Base-by-base conservation (phyloP, 2,797 vertebrate genomes). In the Myotis vivesi region DNA sequence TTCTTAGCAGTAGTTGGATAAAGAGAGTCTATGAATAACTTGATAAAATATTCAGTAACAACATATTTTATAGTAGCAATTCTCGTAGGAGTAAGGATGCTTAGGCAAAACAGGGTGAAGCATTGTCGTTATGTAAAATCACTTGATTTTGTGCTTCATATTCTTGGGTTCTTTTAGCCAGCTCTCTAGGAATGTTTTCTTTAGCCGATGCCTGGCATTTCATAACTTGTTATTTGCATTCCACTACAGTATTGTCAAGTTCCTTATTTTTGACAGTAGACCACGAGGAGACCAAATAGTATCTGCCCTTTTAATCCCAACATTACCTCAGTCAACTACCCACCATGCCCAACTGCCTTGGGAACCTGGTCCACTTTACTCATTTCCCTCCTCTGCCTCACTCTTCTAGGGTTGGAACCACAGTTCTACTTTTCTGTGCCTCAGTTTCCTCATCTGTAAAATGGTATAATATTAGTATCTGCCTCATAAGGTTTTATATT, bases 1-100 rank as follows among this genome's bases (percentile, higher is more conserved):
- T 96, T 19, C 19, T 73, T 28, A 84, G 64, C 11, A 28, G 28
- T 30, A 51, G 55, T 68, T 75, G 28, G n/a, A 57, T 90, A 88
- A 90, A 94, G 69, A 84, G 25, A 62, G 20, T 19, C 66, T 79
- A 30, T 62, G 77, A 91, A 16, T 62, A 95, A 94, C 36, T 81
- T 94, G 72, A 91, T 94, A 94, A 85, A 92, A 91, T 81, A 81
- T 36, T 84, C 46, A 57, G 44, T 93, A 73, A 91, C 84, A 83
- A 59, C 62, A 38, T 62, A 55, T 80, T 95, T 93, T 76, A 33
- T 53, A 88, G 59, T n/a, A 82, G 62, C 20, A 92, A 38, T 86
- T 94, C 71, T 95, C n/a, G n/a, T 71, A 81, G 69, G 62, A 22
- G 55, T 92, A 72, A 57, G 59, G 62, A 91, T 94, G 38, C 13